Percentiles rank a stretch among this genome's conserved stretches.
These are phyloP conservation scores for Hylaeus volcanicus DNA, from an alignment of 1,140 invertebrate genomes.

Conservation along the genomic window DNA sequence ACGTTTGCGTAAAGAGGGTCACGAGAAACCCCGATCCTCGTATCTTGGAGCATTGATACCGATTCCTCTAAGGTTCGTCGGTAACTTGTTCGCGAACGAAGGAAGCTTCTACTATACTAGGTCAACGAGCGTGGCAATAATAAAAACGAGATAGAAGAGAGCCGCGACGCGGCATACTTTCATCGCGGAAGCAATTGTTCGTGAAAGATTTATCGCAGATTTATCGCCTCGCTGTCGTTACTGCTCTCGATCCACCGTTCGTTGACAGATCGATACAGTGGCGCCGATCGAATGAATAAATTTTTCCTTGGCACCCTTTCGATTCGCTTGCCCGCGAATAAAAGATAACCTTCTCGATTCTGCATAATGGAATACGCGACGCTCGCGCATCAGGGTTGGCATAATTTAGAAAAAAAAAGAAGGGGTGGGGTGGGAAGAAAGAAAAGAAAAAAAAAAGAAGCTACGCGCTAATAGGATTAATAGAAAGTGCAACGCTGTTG, in stretches of 20 bases:
- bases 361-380: slow-evolving; percentile 1
- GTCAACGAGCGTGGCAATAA: background rate
- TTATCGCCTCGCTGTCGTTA: background rate
- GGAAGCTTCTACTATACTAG: background rate
- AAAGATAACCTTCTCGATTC: slow-evolving; percentile 41
- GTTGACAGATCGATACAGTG: background rate
- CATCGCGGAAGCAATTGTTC: slow-evolving; percentile 22
- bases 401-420: background rate
- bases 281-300: slow-evolving; percentile 38
- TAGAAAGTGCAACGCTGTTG: background rate
- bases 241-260: background rate
- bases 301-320: slow-evolving; percentile 58
- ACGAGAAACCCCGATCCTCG: background rate
- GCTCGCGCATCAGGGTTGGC: background rate
- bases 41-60: background rate
- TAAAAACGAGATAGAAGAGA: slow-evolving; percentile 15
- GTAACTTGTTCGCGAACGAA: background rate
- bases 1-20: background rate
- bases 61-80: background rate
- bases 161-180: background rate
- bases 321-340: background rate
- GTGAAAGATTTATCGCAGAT: slow-evolving; percentile 17
- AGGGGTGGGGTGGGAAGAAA: too few relatives aligned
- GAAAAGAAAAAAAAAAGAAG: too few relatives aligned
- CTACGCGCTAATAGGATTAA: too few relatives aligned